Evolutionary conservation across 1,140 invertebrate species (phyloP), one percentile per base, ranked within the genome.

Genomic region (Drosophila triauraria): DNA sequence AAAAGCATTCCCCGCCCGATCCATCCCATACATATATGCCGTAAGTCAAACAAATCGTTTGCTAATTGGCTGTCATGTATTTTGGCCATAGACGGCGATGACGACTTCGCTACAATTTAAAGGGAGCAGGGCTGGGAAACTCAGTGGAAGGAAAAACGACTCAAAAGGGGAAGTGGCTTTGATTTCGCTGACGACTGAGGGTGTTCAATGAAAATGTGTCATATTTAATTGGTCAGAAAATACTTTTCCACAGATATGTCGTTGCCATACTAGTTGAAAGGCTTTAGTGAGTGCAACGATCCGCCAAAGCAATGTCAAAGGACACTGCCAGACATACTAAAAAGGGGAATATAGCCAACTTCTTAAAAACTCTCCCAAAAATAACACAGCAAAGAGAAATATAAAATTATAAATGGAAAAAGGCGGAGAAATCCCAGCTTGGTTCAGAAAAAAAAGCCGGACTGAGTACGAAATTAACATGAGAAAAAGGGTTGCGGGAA

Each of bases 21-120:
- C 25, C 4, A n/a, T 43, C 25, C 30, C 13, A 40, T 46, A 62
- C 42, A 68, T 58, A 50, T 35, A 32, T 40, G 42, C 30, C 59
- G 42, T 61, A 84, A 84, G 81, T 80, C 81, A 84, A 80, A 79
- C 81, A 84, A 84, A 84, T 84, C 76, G 81, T 76, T 80, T 84
- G 67, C 78, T 84, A 84, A 84, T 84, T 84, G 81, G 81, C 81
- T 76, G 76, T 79, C 81, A 59, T 71, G 61, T 63, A 70, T 59
- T 69, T 78, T 44, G 57, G 51, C 64, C 47, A 25, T 35, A 70
- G 32, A 65, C 27, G 42, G 64, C 20, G n/a, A n/a, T n/a, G n/a
- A n/a, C n/a, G n/a, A n/a, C n/a, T n/a, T n/a, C n/a, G 25, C 10
- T 23, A 35, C 65, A 58, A 40, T 70, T 70, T 42, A 35, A 71